Evolutionary conservation across 2,888 invertebrate species (phyloP).

Genomic region (Strigamia crassipes): DNA sequence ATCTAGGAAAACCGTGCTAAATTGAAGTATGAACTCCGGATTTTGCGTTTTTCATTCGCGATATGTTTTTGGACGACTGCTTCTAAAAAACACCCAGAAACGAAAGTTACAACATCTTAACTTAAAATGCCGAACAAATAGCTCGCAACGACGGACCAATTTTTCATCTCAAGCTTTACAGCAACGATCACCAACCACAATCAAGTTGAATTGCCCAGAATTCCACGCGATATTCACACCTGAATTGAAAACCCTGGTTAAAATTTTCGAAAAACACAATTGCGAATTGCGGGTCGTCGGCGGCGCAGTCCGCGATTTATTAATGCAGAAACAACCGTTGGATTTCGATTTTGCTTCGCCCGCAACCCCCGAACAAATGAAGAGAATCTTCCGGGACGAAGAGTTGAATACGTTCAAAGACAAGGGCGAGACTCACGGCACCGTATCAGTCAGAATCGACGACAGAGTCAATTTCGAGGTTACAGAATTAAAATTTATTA

Average conservation of each 20-base stretch:
- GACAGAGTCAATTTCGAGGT: slow-evolving; percentile 92
- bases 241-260: slow-evolving; percentile 73
- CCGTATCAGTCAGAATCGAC: slow-evolving; percentile 92
- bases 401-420: slow-evolving; percentile 87
- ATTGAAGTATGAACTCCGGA: background rate
- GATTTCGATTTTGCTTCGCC: slow-evolving; percentile 98
- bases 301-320: slow-evolving; percentile 89
- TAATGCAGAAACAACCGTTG: slow-evolving; percentile 77
- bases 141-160: background rate
- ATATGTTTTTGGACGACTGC: background rate
- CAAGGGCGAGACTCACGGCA: slow-evolving; percentile 90
- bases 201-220: slow-evolving; percentile 71
- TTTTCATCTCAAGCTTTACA: background rate
- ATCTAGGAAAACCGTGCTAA: too few species aligned
- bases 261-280: slow-evolving; percentile 77
- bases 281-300: slow-evolving; percentile 93
- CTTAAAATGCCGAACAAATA: background rate
- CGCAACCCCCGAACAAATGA: slow-evolving; percentile 96
- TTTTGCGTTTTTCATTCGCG: background rate
- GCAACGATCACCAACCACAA: slow-evolving; percentile 52
- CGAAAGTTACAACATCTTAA: background rate
- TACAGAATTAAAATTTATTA: background rate
- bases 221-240: slow-evolving; percentile 80
- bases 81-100: background rate
- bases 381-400: slow-evolving; percentile 83